Evolutionary conservation across 53 echinoderm and acorn worm genomes (phyloP).

Genomic region (Henricia sp.): DNA sequence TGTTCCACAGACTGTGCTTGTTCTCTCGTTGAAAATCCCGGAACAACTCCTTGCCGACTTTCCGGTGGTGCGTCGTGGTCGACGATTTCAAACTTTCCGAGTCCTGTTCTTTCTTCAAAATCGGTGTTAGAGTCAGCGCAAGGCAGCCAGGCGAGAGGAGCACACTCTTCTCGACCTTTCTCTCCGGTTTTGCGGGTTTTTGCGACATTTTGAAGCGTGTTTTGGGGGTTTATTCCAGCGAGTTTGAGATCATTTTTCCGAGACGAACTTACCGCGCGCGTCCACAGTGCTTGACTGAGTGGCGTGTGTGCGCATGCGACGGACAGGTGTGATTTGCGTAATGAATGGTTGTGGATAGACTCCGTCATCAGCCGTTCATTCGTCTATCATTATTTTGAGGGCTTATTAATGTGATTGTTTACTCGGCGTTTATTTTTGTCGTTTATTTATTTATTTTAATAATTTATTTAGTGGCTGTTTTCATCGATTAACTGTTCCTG

Average conservation of each 20-base stretch:
- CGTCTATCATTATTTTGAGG: too few species aligned
- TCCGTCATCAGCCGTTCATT: conserved; percentile 47
- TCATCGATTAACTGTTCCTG: too few species aligned
- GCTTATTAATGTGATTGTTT: too few species aligned
- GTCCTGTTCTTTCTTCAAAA: conserved; percentile 45
- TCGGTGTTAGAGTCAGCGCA: conserved; percentile 41
- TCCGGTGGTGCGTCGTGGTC: conserved; percentile 68
- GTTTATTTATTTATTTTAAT: too few species aligned
- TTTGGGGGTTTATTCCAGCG: conserved; percentile 2
- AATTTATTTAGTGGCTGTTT: too few species aligned
- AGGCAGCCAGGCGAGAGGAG: conserved; percentile 65
- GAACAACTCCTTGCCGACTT: conserved; percentile 90
- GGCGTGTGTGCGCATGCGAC: conserved; percentile 22
- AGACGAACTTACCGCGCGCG: neutral
- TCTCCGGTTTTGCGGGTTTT: conserved; percentile 65
- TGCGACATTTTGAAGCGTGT: conserved; percentile 65
- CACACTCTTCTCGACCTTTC: conserved; percentile 71
- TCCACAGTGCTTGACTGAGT: conserved; percentile 39
- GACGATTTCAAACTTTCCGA: conserved; percentile 54
- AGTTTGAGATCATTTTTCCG: neutral
- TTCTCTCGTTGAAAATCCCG: conserved; percentile 91
- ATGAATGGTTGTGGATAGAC: conserved; percentile 19
- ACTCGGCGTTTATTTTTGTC: too few species aligned
- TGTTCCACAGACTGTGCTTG: conserved; percentile 96
- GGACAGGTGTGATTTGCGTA: conserved; percentile 39